phyloP scores from a whole-genome alignment of 2,113 vertebrate genomes.

The Pachyramphus minor region DNA sequence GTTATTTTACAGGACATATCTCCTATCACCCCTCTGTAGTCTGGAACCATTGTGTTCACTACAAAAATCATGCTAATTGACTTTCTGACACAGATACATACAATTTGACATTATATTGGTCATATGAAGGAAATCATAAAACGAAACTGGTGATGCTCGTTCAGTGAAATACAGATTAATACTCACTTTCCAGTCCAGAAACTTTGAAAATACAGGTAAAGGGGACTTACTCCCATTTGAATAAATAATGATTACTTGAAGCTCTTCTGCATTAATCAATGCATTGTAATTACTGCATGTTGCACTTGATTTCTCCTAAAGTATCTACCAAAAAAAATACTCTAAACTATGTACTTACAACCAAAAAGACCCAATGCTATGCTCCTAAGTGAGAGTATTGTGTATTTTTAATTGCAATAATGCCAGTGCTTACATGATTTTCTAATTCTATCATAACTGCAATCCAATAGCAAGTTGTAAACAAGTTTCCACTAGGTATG shows the following conservation, averaged over 20 bases:
- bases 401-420: background rate
- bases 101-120: background rate
- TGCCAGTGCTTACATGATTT: background rate
- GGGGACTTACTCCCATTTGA: background rate
- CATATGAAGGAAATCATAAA: background rate
- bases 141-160: background rate
- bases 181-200: background rate
- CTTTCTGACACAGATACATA: constrained; percentile 19
- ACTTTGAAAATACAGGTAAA: background rate
- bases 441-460: background rate
- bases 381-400: background rate
- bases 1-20: background rate
- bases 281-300: background rate
- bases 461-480: background rate
- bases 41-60: background rate
- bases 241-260: background rate
- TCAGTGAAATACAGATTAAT: background rate
- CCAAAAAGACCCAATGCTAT: background rate
- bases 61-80: background rate
- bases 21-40: background rate
- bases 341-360: background rate
- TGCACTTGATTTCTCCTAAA: background rate
- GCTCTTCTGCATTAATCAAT: background rate
- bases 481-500: background rate
- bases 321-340: background rate